A percentile compares a stretch with the other conserved stretches of the same genome.
Evolutionary conservation across 2,797 vertebrate species (phyloP).

Genomic region (Acanthurus lineatus): DNA sequence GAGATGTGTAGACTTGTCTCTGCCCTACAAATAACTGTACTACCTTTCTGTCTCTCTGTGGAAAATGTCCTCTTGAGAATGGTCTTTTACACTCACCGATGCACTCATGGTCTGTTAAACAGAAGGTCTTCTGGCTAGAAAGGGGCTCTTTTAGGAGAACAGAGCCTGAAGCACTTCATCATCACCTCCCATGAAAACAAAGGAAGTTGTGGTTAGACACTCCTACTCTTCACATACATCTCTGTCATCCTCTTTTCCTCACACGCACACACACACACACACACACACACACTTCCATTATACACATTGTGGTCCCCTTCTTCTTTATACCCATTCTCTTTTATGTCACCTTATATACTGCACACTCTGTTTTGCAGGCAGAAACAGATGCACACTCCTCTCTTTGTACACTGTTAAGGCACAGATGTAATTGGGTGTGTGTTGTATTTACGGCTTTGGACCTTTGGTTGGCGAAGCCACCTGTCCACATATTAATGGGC

Average conservation of each 20-base stretch:
- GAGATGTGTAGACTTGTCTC: background rate
- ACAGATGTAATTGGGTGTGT: constrained; percentile 58
- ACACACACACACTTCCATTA: constrained; percentile 55
- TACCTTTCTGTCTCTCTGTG: constrained; percentile 13
- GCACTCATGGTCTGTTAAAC: constrained; percentile 37
- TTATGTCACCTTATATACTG: constrained; percentile 54
- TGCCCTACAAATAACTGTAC: constrained; percentile 21
- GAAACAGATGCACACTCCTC: constrained; percentile 45
- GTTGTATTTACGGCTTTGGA: constrained; percentile 37
- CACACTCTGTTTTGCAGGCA: constrained; percentile 12
- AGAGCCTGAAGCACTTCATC: constrained; percentile 49
- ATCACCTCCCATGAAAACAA: constrained; percentile 62
- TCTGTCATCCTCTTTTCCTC: constrained; percentile 42
- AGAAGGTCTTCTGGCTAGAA: constrained; percentile 54
- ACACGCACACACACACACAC: background rate
- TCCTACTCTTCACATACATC: constrained; percentile 51
- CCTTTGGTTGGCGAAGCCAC: constrained; percentile 62
- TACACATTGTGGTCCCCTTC: constrained; percentile 50
- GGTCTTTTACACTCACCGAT: constrained; percentile 46
- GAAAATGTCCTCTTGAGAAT: constrained; percentile 54
- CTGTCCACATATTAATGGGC: constrained; percentile 54
- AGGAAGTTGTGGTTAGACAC: constrained; percentile 50
- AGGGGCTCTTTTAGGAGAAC: constrained; percentile 27
- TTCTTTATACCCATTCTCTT: constrained; percentile 61
- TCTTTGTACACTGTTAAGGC: constrained; percentile 45